phyloP scores from a whole-genome alignment of 2,797 vertebrate genomes.

The Lagorchestes hirsutus region DNA sequence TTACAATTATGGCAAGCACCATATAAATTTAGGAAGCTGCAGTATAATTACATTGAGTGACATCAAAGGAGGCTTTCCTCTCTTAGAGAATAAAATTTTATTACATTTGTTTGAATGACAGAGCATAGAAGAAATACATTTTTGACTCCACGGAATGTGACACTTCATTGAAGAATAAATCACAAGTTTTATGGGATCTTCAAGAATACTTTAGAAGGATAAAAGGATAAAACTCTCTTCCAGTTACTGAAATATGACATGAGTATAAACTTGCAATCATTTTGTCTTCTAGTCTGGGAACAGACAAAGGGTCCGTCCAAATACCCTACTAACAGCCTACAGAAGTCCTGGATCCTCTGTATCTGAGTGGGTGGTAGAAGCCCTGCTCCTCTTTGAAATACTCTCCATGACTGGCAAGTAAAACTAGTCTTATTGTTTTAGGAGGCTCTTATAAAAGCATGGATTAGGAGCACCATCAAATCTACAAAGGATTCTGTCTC shows the following conservation, averaged over 20 bases:
- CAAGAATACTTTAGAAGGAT: not conserved
- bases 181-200: not conserved
- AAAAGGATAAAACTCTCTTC: not conserved
- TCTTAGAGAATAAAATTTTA: constrained; percentile 56
- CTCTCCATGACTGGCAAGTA: not conserved
- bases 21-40: not conserved
- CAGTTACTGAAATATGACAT: constrained; percentile 1
- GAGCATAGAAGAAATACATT: constrained; percentile 23
- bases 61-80: constrained; percentile 33
- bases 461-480: fast-evolving
- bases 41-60: constrained; percentile 42
- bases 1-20: not conserved
- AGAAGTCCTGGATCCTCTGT: not conserved
- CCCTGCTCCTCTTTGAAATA: not conserved
- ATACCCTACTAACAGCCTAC: not conserved
- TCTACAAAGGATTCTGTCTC: not conserved
- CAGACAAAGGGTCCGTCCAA: constrained; percentile 20
- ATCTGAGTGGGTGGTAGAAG: not conserved
- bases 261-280: not conserved
- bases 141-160: not conserved
- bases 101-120: constrained; percentile 21
- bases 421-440: not conserved
- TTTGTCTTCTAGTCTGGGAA: constrained; percentile 21
- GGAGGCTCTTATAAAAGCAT: not conserved
- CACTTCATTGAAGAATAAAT: constrained; percentile 11